Conservation (phyloP, 1,140 invertebrate species). For the Meloidogyne hapla region DNA sequence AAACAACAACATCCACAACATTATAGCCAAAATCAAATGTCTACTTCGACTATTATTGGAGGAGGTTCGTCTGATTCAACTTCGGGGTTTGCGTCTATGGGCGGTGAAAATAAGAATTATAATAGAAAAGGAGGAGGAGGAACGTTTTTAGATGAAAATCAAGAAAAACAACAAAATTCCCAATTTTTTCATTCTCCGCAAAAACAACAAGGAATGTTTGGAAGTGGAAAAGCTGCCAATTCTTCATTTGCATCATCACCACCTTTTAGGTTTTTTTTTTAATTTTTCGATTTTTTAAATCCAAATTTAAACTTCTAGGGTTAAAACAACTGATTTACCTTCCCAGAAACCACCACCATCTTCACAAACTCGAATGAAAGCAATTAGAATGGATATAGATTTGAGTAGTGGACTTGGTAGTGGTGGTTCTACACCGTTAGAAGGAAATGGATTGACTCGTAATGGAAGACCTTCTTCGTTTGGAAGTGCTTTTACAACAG, state of each 20-base stretch:
- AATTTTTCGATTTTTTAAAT: constrained; percentile 4
- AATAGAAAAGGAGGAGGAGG: not conserved
- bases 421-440: constrained; percentile 15
- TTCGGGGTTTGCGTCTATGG: constrained; percentile 45
- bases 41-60: constrained; percentile 4
- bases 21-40: constrained; percentile 12
- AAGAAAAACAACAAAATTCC: not conserved
- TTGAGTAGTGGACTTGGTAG: constrained; percentile 27
- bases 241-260: not conserved
- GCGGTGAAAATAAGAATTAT: not conserved
- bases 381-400: constrained; percentile 53
- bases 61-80: constrained; percentile 45
- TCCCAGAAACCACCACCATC: not conserved
- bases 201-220: not conserved
- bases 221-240: not conserved
- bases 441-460: constrained; percentile 10
- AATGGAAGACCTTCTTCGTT: constrained; percentile 21
- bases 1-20: constrained; percentile 19
- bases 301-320: no score
- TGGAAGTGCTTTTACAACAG: not conserved
- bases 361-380: constrained; percentile 30
- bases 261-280: not conserved
- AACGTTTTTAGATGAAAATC: not conserved
- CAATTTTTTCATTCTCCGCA: not conserved
- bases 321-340: not conserved